Conservation (phyloP, 2,888 invertebrate species). For the Eulithis testata region DNA sequence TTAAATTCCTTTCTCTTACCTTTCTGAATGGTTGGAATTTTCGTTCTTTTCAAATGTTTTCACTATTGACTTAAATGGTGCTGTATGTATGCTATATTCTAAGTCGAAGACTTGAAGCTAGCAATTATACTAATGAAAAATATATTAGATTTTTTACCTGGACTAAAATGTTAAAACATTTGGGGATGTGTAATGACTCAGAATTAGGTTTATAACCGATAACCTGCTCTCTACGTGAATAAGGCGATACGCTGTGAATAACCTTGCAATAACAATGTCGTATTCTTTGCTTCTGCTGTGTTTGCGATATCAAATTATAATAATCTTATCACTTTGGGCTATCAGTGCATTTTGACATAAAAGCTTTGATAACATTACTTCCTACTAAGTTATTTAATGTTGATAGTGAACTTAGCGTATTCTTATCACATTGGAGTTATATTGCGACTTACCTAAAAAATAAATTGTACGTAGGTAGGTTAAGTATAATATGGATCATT, state of each 20-base stretch:
- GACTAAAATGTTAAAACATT: too few relatives aligned
- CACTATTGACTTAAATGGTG: too few relatives aligned
- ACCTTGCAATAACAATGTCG: constrained; percentile 39
- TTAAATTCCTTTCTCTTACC: too few relatives aligned
- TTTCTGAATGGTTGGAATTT: too few relatives aligned
- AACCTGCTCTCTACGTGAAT: constrained; percentile 11
- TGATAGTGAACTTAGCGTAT: background rate
- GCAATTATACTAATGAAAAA: too few relatives aligned
- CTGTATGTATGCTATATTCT: too few relatives aligned
- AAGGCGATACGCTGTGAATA: constrained; percentile 26
- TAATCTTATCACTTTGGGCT: constrained; percentile 35
- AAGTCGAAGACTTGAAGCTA: too few relatives aligned
- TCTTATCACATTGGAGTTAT: background rate
- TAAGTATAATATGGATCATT: too few relatives aligned
- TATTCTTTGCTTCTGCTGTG: constrained; percentile 40
- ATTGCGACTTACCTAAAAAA: background rate
- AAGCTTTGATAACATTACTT: constrained; percentile 37
- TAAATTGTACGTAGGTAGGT: background rate
- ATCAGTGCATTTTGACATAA: constrained; percentile 33
- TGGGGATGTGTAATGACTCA: too few relatives aligned
- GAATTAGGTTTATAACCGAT: background rate
- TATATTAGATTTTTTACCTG: too few relatives aligned
- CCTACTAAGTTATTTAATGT: constrained; percentile 23
- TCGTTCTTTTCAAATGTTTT: too few relatives aligned
- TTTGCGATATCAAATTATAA: constrained; percentile 34